These are phyloP conservation scores for Mesaphorura yosii DNA, from an alignment of 1,140 invertebrate genomes.

Conservation along the genomic window DNA sequence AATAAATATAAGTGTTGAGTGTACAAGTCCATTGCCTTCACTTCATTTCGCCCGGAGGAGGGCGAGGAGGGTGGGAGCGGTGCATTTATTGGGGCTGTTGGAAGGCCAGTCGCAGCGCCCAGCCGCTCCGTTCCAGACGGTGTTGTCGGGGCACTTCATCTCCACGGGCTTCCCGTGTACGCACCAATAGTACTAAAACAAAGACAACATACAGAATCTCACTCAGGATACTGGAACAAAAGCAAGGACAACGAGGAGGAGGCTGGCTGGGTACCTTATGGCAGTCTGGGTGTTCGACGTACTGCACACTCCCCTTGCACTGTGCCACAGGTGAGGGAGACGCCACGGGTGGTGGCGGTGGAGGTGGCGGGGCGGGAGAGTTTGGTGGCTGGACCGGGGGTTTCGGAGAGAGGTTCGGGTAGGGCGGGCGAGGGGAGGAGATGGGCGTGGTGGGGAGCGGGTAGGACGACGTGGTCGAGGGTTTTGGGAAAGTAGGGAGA, in stretches of 20 bases:
- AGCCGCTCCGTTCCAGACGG: neutral
- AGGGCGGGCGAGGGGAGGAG: too few relatives aligned
- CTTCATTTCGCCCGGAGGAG: too few relatives aligned
- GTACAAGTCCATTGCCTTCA: too few relatives aligned
- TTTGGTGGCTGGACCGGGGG: too few relatives aligned
- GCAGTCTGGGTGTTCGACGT: neutral
- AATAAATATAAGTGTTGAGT: too few relatives aligned
- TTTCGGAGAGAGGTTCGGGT: too few relatives aligned
- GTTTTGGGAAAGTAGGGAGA: too few relatives aligned
- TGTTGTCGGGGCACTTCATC: neutral
- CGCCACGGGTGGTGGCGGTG: slow-evolving; percentile 32
- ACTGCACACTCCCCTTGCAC: neutral
- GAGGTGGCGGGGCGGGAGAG: slow-evolving; percentile 43
- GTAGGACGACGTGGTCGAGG: too few relatives aligned
- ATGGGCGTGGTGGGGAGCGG: too few relatives aligned
- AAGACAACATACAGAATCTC: neutral
- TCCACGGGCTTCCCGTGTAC: neutral
- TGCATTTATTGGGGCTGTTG: too few relatives aligned
- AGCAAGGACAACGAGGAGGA: too few relatives aligned
- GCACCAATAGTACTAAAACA: neutral
- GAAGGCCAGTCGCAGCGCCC: neutral
- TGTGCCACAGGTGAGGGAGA: neutral
- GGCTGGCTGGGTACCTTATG: neutral
- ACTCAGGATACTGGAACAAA: neutral
- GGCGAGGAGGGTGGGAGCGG: too few relatives aligned